Conservation (phyloP, 2,797 vertebrate species). For the Erithacus rubecula region DNA sequence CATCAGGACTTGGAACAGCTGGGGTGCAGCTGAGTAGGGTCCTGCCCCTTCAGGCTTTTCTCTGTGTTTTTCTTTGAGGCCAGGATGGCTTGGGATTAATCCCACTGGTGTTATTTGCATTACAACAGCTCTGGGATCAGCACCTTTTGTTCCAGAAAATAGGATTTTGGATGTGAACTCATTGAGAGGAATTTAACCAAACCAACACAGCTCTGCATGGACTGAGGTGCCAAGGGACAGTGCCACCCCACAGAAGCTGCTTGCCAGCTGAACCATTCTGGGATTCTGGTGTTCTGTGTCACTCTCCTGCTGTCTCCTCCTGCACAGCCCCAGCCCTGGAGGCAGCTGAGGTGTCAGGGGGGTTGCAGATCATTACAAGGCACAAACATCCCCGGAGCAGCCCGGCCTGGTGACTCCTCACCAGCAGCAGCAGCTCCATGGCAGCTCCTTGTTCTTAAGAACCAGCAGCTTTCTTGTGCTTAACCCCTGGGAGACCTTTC, state of each 20-base stretch:
- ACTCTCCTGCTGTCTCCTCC: not conserved
- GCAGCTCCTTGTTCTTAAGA: not conserved
- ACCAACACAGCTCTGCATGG: not conserved
- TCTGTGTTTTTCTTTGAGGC: not conserved
- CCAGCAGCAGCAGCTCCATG: accelerated
- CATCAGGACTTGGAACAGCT: not conserved
- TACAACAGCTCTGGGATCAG: not conserved
- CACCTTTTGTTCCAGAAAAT: not conserved
- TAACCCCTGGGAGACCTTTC: not conserved
- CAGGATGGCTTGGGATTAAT: not conserved
- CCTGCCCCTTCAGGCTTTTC: not conserved
- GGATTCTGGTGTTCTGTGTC: not conserved
- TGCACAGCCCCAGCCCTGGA: not conserved
- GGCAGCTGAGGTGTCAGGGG: not conserved
- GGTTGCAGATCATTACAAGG: not conserved
- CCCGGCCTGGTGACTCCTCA: too few species aligned
- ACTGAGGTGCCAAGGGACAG: not conserved
- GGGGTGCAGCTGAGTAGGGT: accelerated
- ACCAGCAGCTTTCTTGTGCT: not conserved
- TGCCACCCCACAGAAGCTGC: not conserved
- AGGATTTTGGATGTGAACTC: not conserved
- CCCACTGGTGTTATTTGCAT: not conserved
- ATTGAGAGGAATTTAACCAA: not conserved
- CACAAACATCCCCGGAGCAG: not conserved
- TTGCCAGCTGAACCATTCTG: not conserved